Base-by-base conservation (phyloP, 2,797 vertebrate genomes). In the Cyprinella venusta region DNA sequence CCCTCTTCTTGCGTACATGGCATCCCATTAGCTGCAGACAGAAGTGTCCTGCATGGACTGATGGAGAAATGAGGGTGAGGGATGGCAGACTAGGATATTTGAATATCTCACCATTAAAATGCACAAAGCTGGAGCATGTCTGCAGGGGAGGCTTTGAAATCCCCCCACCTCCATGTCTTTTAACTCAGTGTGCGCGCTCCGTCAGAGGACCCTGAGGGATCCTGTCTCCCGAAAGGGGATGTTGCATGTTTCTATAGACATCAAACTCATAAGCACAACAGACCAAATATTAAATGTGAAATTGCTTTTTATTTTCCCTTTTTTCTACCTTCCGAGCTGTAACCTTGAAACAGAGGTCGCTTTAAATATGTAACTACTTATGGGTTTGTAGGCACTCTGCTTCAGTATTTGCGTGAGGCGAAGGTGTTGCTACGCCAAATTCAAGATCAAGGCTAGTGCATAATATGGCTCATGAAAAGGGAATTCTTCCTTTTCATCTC, bases 101-200 rank as follows among this genome's bases (percentile, higher is more conserved):
- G 85, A 92, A 91, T 90, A 90, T 91, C 89, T 88, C 88, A 86
- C 88, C 86, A 91, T 92, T 92, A 90, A 92, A 92, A 92, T 91
- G 88, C 89, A 85, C 88, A 91, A 90, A 90, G 89, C 88, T 85
- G 71, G 77, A 89, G 85, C 84, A 85, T 90, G 90, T 90, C 91
- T 91, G 90, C 85, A 89, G 89, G 91, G 89, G 86, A 90, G 83
- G 85, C 91, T 92, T 92, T 92, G 91, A 92, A 91, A 92, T 90
- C 88, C 90, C 88, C 89, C 90, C 89, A 86, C 88, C 89, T 88
- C 87, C 88, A 74, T 87, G 87, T 88, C 89, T 90, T 90, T 91
- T 88, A 90, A 90, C 89, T 90, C 76, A 48, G 80, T 70, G 85
- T 80, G 82, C 81, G 76, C 78, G 64, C 74, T 80, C 72, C 79